Evolutionary conservation across 1,140 invertebrate species (phyloP), one percentile per base, ranked within the genome.

Genomic region (Zophobas morio): DNA sequence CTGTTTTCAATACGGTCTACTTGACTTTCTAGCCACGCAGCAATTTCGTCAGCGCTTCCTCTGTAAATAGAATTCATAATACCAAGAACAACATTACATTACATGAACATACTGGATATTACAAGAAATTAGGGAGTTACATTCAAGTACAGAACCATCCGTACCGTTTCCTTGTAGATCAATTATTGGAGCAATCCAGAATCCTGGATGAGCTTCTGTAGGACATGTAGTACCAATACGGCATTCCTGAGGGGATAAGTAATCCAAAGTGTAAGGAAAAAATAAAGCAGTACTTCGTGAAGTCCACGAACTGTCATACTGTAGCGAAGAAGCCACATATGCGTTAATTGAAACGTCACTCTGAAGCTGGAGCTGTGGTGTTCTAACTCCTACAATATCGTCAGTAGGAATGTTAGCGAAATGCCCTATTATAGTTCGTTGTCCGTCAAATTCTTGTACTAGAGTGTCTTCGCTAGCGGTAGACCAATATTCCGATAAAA

Each of bases 191-290:
- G 89, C 84, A 0, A 90, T 87, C 92, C 92, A 93, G 0, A 90
- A 81, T 1, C 89, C 90, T 4, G 91, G 89, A 57, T 90, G 88
- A 0, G 90, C 88, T 1, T 90, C 90, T 34, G 85, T 88, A 1
- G 93, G 93, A 83, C 93, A 94, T 0, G 60, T 53, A 1, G 88
- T 87, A 46, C 92, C 89, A 54, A 86, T 85, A 32, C 60, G 37
- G 79, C 93, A 94, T 63, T 93, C 91, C 84, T 92, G 91, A 72
- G 82, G 86, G 1, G 88, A 89, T 1, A 81, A 79, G 81, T 90
- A 94, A 81, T 94, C 90, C 70, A 94, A 83, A 1, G 92, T 94
- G 81, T 94, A 94, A 0, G 93, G 93, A 46, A 77, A 83, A 4
- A 89, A 87, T 6, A 89, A 90, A 74, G 89, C 53, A 8, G 8